These are phyloP conservation scores for Beris morrisii DNA, from an alignment of 2,888 invertebrate genomes.

Conservation along the genomic window DNA sequence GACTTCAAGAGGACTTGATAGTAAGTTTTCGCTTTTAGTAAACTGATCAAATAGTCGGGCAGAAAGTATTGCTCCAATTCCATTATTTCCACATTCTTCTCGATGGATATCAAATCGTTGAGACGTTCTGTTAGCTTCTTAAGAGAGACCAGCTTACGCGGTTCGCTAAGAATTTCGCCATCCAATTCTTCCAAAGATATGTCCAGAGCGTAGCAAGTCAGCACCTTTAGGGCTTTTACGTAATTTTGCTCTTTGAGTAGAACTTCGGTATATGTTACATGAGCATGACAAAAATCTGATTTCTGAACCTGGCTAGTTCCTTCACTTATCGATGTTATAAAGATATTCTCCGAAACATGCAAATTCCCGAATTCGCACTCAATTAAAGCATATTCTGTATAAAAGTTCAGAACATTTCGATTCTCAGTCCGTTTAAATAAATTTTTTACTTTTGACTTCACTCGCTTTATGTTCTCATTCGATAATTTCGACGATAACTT, in stretches of 20 bases:
- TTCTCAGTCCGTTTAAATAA: constrained; percentile 61
- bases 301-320: constrained; percentile 38
- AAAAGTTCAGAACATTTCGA: constrained; percentile 62
- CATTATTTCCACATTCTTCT: constrained; percentile 45
- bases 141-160: constrained; percentile 43
- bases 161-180: constrained; percentile 38
- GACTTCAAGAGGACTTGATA: constrained; percentile 43
- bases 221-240: constrained; percentile 44
- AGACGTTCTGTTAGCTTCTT: constrained; percentile 42
- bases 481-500: constrained; percentile 57
- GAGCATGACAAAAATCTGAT: constrained; percentile 46
- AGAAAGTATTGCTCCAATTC: constrained; percentile 50
- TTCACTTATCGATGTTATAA: constrained; percentile 56
- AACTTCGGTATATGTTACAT: constrained; percentile 47
- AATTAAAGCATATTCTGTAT: constrained; percentile 65
- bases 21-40: constrained; percentile 46
- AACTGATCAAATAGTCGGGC: constrained; percentile 46
- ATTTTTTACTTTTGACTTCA: constrained; percentile 59
- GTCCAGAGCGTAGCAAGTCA: constrained; percentile 43
- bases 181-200: constrained; percentile 35
- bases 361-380: constrained; percentile 60
- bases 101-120: constrained; percentile 42
- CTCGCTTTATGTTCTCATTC: constrained; percentile 42
- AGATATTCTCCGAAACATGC: constrained; percentile 58
- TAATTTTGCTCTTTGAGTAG: constrained; percentile 42